Evolutionary conservation across 2,888 invertebrate genomes (phyloP).

Genomic region (Cordylochernes scorpioides): DNA sequence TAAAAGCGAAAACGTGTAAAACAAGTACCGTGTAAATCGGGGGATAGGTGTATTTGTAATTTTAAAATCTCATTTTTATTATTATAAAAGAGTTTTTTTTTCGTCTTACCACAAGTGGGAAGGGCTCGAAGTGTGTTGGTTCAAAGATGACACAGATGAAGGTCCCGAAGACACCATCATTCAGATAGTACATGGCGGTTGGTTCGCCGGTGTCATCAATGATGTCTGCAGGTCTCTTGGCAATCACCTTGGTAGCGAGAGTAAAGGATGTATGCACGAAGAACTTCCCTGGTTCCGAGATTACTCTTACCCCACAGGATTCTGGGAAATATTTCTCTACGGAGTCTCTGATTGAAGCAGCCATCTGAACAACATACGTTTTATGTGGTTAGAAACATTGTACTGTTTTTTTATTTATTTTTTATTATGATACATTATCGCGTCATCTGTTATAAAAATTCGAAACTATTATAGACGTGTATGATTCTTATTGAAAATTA

Average conservation of each 20-base stretch:
- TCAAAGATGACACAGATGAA: constrained; percentile 92
- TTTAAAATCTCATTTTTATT: too few species aligned
- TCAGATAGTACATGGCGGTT: constrained; percentile 68
- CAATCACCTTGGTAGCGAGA: constrained; percentile 59
- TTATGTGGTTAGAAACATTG: too few species aligned
- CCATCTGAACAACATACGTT: too few species aligned
- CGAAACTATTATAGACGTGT: too few species aligned
- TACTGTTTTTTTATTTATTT: too few species aligned
- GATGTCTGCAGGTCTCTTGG: constrained; percentile 38
- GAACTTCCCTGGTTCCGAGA: constrained; percentile 88
- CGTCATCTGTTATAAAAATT: too few species aligned
- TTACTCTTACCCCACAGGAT: constrained; percentile 39
- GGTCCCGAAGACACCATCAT: constrained; percentile 94
- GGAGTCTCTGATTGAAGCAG: constrained; percentile 46
- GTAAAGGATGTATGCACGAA: constrained; percentile 88
- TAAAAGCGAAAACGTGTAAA: too few species aligned
- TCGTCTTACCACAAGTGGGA: constrained; percentile 28
- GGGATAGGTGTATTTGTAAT: too few species aligned
- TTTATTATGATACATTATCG: too few species aligned
- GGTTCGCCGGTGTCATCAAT: constrained; percentile 1
- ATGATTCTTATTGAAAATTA: too few species aligned
- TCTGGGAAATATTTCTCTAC: constrained; percentile 57
- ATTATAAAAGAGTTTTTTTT: too few species aligned
- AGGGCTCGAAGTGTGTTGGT: constrained; percentile 48
- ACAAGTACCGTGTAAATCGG: too few species aligned